A percentile compares a stretch with the other conserved stretches of the same genome.
Evolutionary conservation across 2,797 vertebrate species (phyloP).

Genomic region (Loriculus beryllinus): DNA sequence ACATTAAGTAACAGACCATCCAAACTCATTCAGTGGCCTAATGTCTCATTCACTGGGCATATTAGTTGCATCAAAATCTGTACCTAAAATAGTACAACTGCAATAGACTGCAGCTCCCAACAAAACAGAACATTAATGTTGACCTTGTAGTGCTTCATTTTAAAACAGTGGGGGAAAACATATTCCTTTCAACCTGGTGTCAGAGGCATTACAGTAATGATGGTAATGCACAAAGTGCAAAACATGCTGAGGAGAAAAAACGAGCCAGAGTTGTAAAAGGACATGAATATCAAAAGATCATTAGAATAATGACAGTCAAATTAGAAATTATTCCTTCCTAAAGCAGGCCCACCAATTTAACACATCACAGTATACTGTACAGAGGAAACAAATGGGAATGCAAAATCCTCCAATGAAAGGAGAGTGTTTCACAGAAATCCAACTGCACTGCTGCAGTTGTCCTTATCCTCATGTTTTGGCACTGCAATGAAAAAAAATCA

Average conservation of each 20-base stretch:
- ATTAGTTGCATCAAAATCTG: background rate
- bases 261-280: background rate
- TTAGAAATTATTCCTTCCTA: background rate
- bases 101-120: background rate
- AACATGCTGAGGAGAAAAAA: background rate
- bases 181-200: background rate
- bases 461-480: background rate
- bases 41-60: background rate
- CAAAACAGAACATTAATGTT: background rate
- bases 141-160: too few species aligned
- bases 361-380: background rate
- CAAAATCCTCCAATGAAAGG: background rate
- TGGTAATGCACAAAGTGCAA: background rate
- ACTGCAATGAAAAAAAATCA: background rate
- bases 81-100: background rate
- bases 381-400: background rate
- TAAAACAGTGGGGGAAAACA: background rate
- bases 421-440: background rate
- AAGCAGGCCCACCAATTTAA: background rate
- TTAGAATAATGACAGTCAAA: background rate
- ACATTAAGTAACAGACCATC: background rate
- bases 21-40: background rate
- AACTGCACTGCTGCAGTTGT: conserved; percentile 27
- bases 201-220: background rate
- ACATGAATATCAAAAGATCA: background rate